phyloP scores from a whole-genome alignment of 1,140 invertebrate species.

The Panulirus ornatus region DNA sequence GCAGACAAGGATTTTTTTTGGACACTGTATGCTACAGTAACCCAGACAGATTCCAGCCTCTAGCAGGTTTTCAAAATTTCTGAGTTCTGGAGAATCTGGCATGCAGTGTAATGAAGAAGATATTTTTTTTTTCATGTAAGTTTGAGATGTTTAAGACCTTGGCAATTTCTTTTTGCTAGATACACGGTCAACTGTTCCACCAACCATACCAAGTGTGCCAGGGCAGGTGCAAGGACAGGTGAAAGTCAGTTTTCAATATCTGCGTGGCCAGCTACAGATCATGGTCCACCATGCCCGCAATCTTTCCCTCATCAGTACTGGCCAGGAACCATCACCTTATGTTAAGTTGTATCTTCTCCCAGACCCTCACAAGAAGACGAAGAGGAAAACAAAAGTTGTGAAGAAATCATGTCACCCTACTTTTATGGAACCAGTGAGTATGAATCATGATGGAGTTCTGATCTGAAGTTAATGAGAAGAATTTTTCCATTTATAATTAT shows the following conservation, averaged over 20 bases:
- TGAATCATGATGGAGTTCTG: not conserved
- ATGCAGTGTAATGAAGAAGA: too few species aligned
- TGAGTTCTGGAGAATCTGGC: too few species aligned
- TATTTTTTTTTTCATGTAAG: not conserved
- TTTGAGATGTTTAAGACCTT: not conserved
- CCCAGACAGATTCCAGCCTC: too few species aligned
- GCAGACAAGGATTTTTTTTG: too few species aligned
- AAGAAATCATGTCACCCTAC: constrained; percentile 95
- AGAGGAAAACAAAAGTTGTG: constrained; percentile 96
- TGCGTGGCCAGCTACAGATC: constrained; percentile 87
- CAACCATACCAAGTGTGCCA: constrained; percentile 40
- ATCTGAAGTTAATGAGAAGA: too few species aligned
- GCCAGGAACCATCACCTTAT: constrained; percentile 91
- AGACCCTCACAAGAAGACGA: constrained; percentile 89
- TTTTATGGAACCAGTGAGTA: constrained; percentile 96
- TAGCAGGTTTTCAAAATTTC: too few species aligned
- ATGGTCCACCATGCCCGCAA: constrained; percentile 94
- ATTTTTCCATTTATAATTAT: too few species aligned
- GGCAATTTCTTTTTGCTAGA: not conserved
- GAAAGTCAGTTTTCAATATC: constrained; percentile 91
- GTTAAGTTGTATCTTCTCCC: constrained; percentile 95
- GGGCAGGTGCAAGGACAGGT: constrained; percentile 82
- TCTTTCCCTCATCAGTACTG: constrained; percentile 85
- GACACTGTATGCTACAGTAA: too few species aligned
- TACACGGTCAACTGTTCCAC: not conserved